Evolutionary conservation across 53 echinoderm and acorn worm species (phyloP).

Genomic region (Temnopleurus reevesii): DNA sequence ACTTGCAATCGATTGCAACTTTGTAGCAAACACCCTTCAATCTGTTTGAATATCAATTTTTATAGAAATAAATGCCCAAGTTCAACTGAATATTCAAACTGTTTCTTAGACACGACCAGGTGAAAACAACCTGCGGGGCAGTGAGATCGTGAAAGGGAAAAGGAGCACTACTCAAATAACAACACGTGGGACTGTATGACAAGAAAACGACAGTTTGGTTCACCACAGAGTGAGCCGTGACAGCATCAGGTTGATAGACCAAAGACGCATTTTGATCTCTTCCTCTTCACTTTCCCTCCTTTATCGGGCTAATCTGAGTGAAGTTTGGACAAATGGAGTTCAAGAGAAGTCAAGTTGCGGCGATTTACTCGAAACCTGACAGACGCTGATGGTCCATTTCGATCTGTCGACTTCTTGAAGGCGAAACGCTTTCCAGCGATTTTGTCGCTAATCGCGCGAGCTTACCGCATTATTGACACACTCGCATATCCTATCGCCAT

Average conservation of each 20-base stretch:
- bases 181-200: neutral
- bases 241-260: conserved; percentile 7
- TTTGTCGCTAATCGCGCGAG: neutral
- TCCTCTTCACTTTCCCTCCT: neutral
- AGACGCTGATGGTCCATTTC: conserved; percentile 23
- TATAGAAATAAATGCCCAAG: too few relatives aligned
- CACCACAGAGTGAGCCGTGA: neutral
- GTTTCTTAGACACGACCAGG: too few relatives aligned
- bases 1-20: too few relatives aligned
- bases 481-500: neutral
- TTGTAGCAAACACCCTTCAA: too few relatives aligned
- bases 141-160: neutral
- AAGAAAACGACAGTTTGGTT: conserved; percentile 14
- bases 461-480: conserved; percentile 16
- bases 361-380: conserved; percentile 21
- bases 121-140: neutral
- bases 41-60: too few relatives aligned
- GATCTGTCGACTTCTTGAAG: neutral
- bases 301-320: conserved; percentile 40
- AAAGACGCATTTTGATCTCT: conserved; percentile 25
- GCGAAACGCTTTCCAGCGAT: neutral
- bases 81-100: too few relatives aligned
- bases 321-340: conserved; percentile 38
- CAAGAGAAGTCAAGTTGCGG: conserved; percentile 50
- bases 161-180: neutral